Conservation (phyloP, 2,113 vertebrate species). For the Electrona antarctica region DNA sequence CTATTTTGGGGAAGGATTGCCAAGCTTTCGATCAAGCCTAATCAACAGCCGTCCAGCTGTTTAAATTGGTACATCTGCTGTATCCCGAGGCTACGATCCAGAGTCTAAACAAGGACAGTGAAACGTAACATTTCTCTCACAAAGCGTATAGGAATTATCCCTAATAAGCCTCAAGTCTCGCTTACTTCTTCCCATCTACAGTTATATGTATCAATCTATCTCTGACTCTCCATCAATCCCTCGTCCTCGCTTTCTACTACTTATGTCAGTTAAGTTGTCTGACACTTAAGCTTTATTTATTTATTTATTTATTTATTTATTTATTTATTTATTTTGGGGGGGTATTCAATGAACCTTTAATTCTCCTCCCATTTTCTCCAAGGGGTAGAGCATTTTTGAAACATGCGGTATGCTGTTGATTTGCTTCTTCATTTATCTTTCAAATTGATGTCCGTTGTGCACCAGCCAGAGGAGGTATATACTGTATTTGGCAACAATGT, state of each 20-base stretch:
- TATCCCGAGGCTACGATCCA: slow-evolving; percentile 84
- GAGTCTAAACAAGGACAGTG: slow-evolving; percentile 73
- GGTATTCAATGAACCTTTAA: no score
- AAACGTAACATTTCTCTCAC: slow-evolving; percentile 80
- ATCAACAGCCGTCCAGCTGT: slow-evolving; percentile 84
- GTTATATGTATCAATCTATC: slow-evolving; percentile 35
- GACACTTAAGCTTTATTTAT: not conserved
- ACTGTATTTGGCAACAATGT: not conserved
- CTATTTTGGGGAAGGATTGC: slow-evolving; percentile 8
- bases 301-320: not conserved
- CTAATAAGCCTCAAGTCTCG: slow-evolving; percentile 80
- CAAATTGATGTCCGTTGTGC: not conserved
- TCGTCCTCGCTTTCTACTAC: slow-evolving; percentile 28
- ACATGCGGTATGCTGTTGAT: not conserved
- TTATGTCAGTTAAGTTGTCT: not conserved
- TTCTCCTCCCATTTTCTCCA: not conserved
- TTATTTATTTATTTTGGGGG: not conserved
- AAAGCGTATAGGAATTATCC: slow-evolving; percentile 78
- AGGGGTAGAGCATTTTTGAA: not conserved
- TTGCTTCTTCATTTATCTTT: not conserved
- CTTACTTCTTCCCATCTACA: slow-evolving; percentile 46
- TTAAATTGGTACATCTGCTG: slow-evolving; percentile 87
- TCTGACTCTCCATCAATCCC: slow-evolving; percentile 20
- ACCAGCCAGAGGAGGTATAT: not conserved
- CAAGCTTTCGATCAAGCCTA: slow-evolving; percentile 66